Conservation (phyloP, 92 coral and sea anemone genomes). For the Porites lobata region DNA sequence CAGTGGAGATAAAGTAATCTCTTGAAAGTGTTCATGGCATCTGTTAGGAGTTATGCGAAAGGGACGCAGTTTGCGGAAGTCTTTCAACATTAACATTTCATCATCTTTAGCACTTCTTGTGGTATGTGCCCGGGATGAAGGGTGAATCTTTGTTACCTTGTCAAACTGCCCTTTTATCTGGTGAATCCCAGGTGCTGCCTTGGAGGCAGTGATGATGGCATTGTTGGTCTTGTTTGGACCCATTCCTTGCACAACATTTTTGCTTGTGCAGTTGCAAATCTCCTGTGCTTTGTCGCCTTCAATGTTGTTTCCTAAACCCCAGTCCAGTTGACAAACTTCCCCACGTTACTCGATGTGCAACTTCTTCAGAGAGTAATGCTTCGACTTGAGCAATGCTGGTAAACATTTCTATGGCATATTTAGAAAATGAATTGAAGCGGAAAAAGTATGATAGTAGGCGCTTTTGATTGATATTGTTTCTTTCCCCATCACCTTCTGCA, state of each 20-base stretch:
- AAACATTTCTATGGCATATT: conserved; percentile 67
- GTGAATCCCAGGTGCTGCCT: conserved; percentile 12
- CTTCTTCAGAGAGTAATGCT: conserved; percentile 11
- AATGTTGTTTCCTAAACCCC: not conserved
- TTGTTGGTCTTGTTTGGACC: not conserved
- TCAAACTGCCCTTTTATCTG: not conserved
- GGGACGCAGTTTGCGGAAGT: conserved; percentile 3
- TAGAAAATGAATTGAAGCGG: conserved; percentile 31
- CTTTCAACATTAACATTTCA: not conserved
- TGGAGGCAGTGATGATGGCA: conserved; percentile 10
- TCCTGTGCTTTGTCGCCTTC: conserved; percentile 4
- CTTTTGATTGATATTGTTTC: conserved; percentile 58
- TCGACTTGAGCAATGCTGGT: conserved; percentile 50
- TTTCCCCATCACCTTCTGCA: conserved; percentile 68
- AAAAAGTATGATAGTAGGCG: conserved; percentile 57
- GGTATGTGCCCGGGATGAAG: not conserved
- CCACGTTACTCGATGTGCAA: not conserved
- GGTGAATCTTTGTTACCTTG: not conserved
- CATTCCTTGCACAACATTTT: conserved; percentile 23
- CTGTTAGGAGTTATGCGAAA: not conserved
- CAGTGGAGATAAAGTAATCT: conserved; percentile 6
- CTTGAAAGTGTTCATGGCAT: not conserved
- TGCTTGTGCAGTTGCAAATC: conserved; percentile 13
- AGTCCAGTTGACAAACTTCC: not conserved
- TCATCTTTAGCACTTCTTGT: not conserved